Evolutionary conservation across 92 coral and sea anemone genomes (phyloP).

Genomic region (Muricea muricata): DNA sequence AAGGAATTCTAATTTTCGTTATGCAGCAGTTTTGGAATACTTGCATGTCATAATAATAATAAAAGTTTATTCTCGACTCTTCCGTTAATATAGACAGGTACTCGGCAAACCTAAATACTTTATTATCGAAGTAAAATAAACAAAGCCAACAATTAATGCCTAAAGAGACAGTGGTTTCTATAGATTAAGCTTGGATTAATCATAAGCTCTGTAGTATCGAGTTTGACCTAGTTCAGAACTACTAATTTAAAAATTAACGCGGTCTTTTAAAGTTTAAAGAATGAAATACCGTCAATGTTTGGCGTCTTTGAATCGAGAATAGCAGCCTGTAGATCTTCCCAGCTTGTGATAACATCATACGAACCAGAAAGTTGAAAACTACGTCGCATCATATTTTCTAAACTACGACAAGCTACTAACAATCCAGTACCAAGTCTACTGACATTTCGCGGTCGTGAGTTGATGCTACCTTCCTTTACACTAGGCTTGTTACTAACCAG

Average conservation of each 20-base stretch:
- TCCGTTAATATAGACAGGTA: slow-evolving; percentile 15
- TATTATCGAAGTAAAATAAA: slow-evolving; percentile 7
- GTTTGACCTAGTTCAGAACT: slow-evolving; percentile 6
- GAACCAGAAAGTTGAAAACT: slow-evolving; percentile 99
- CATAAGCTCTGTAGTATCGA: neutral
- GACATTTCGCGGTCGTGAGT: slow-evolving; percentile 30
- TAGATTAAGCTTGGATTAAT: slow-evolving; percentile 28
- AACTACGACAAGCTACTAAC: slow-evolving; percentile 25
- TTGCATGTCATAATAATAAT: neutral
- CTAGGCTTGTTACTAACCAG: slow-evolving; percentile 7
- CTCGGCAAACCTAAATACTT: slow-evolving; percentile 8
- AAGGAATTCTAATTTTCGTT: neutral
- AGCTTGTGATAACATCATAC: slow-evolving; percentile 84
- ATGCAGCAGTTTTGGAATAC: neutral
- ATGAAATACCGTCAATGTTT: slow-evolving; percentile 20
- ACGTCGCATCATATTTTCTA: slow-evolving; percentile 84
- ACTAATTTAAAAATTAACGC: slow-evolving; percentile 5
- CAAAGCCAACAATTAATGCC: slow-evolving; percentile 10
- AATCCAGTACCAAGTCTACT: slow-evolving; percentile 34
- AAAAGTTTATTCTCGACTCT: neutral
- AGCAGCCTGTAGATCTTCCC: slow-evolving; percentile 33
- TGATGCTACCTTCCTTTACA: neutral
- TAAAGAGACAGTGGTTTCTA: slow-evolving; percentile 21
- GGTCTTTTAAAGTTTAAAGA: slow-evolving; percentile 1
- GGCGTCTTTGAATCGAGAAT: slow-evolving; percentile 25